Evolutionary conservation across 2,113 vertebrate genomes (phyloP).

Genomic region (Anarrhichthys ocellatus): DNA sequence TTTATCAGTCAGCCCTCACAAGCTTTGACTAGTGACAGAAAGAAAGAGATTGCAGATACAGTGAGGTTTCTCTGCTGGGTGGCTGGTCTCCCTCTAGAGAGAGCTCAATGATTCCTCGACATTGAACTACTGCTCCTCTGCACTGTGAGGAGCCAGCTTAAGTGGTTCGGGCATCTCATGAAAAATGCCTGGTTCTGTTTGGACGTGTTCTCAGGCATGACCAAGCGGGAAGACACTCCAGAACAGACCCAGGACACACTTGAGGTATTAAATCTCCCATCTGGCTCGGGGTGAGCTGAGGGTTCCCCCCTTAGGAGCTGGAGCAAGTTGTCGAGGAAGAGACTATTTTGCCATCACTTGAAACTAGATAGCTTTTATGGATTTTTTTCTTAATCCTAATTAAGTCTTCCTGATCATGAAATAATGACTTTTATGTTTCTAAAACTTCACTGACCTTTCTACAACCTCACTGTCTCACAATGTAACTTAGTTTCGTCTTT

Average conservation of each 20-base stretch:
- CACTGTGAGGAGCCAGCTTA: not conserved
- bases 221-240: slow-evolving; percentile 16
- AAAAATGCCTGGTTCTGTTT: slow-evolving; percentile 43
- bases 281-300: not conserved
- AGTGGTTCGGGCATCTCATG: slow-evolving; percentile 13
- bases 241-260: slow-evolving; percentile 38
- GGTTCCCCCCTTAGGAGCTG: not conserved
- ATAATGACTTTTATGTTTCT: not conserved
- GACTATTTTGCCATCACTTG: not conserved
- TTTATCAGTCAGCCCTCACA: slow-evolving; percentile 26
- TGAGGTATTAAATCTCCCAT: slow-evolving; percentile 10
- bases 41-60: slow-evolving; percentile 36
- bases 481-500: slow-evolving; percentile 40
- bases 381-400: not conserved
- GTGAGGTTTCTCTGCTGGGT: not conserved
- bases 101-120: slow-evolving; percentile 14
- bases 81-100: slow-evolving; percentile 16
- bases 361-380: not conserved
- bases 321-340: not conserved
- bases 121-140: slow-evolving; percentile 18
- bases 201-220: slow-evolving; percentile 39
- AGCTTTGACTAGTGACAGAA: slow-evolving; percentile 19
- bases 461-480: not conserved
- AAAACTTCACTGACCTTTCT: slow-evolving; percentile 27
- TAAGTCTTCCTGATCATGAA: slow-evolving; percentile 8